Evolutionary conservation across 2,113 vertebrate genomes (phyloP).

Genomic region (Dryoscopus gambensis): DNA sequence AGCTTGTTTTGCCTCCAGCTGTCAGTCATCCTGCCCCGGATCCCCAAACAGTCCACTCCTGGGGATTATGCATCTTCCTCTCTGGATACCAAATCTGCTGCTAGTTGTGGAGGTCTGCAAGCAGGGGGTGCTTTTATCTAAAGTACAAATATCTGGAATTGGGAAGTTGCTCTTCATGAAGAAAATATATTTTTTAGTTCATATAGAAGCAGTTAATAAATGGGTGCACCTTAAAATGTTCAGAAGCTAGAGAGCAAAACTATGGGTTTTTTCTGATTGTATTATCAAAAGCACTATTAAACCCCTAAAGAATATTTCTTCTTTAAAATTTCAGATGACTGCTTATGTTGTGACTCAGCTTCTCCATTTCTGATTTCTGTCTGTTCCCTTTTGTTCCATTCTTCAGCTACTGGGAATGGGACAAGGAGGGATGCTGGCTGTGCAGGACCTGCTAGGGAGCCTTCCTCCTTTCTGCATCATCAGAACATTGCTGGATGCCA

Average conservation of each 20-base stretch:
- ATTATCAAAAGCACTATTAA: not conserved
- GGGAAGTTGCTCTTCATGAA: not conserved
- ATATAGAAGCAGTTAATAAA: not conserved
- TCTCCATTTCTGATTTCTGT: not conserved
- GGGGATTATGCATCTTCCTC: not conserved
- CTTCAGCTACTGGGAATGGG: not conserved
- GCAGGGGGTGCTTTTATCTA: not conserved
- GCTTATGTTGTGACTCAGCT: not conserved
- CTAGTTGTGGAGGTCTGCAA: not conserved
- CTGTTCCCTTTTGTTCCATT: not conserved
- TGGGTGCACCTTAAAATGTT: not conserved
- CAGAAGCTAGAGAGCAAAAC: not conserved
- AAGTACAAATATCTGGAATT: not conserved
- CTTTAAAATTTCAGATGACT: not conserved
- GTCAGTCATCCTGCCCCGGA: not conserved
- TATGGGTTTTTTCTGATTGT: not conserved
- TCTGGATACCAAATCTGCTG: not conserved
- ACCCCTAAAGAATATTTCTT: not conserved
- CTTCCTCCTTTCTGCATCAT: not conserved
- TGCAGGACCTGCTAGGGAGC: not conserved
- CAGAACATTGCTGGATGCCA: not conserved
- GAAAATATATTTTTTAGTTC: not conserved
- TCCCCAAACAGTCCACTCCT: not conserved
- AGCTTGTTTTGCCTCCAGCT: not conserved
- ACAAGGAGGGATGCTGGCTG: not conserved